Conservation (phyloP, 2,797 vertebrate species). For the Squalus acanthias region DNA sequence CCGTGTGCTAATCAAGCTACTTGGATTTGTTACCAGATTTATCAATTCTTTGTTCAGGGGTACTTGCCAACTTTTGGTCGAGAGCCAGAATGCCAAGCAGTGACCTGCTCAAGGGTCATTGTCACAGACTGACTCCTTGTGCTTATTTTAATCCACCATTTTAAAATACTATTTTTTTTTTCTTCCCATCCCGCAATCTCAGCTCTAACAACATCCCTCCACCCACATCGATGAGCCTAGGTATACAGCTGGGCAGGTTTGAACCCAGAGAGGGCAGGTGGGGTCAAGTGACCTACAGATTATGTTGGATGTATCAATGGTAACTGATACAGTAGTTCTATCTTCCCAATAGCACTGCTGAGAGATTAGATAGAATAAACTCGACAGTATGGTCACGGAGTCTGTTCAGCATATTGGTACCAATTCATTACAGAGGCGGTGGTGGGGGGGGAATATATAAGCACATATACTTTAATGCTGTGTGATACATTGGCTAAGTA, state of each 20-base stretch:
- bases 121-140: not conserved
- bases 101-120: not conserved
- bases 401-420: not conserved
- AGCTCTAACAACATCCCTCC: not conserved
- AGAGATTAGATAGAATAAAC: not conserved
- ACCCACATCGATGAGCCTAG: not conserved
- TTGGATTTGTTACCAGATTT: not conserved
- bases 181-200: not conserved
- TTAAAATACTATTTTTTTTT: not conserved
- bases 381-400: not conserved
- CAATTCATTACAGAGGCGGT: not conserved
- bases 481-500: too few species aligned
- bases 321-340: not conserved
- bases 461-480: not conserved
- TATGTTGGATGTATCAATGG: too few species aligned
- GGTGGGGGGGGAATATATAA: not conserved
- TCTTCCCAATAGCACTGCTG: not conserved
- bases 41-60: not conserved
- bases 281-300: too few species aligned
- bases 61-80: not conserved
- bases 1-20: not conserved
- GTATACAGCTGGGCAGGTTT: not conserved
- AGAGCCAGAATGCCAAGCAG: not conserved
- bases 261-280: not conserved
- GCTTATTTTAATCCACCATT: not conserved